Percentiles rank a stretch among this genome's conserved stretches.
phyloP scores from a whole-genome alignment of 2,113 vertebrate species.

The Lepisosteus osseus region DNA sequence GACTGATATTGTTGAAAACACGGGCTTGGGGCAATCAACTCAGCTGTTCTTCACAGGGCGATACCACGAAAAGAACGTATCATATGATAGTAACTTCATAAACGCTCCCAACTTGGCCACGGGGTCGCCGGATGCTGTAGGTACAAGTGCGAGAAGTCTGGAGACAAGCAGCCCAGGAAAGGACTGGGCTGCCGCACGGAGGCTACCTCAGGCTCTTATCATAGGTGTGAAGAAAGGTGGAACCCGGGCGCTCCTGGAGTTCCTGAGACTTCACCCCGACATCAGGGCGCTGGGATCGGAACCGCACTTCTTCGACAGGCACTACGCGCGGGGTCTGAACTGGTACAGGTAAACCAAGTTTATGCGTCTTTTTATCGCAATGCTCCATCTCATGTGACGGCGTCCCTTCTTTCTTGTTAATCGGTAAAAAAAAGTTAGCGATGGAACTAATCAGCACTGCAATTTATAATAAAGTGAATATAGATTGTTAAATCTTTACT shows the following conservation, averaged over 20 bases:
- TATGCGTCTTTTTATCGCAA: background rate
- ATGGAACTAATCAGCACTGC: too few species aligned
- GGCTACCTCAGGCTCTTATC: constrained; percentile 70
- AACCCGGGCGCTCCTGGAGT: constrained; percentile 71
- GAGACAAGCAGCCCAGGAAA: constrained; percentile 49
- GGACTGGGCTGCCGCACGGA: constrained; percentile 65
- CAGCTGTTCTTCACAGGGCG: constrained; percentile 35
- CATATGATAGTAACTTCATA: constrained; percentile 18
- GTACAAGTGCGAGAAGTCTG: constrained; percentile 24
- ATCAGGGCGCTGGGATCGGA: constrained; percentile 70
- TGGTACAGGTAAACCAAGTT: constrained; percentile 70
- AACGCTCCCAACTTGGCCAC: constrained; percentile 18
- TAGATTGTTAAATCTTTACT: too few species aligned
- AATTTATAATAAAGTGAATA: too few species aligned
- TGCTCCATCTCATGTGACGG: too few species aligned
- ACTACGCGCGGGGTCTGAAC: constrained; percentile 68
- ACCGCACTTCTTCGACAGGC: constrained; percentile 74
- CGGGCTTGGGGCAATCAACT: constrained; percentile 27
- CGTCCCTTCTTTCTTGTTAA: too few species aligned
- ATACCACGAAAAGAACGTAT: constrained; percentile 43
- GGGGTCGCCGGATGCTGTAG: constrained; percentile 8
- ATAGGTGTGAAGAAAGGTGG: constrained; percentile 74
- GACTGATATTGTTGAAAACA: constrained; percentile 44
- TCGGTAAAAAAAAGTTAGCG: too few species aligned
- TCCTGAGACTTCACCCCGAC: constrained; percentile 71